A percentile compares a stretch with the other conserved stretches of the same genome.
phyloP scores from a whole-genome alignment of 2,113 vertebrate species.

The Montifringilla adamsi region DNA sequence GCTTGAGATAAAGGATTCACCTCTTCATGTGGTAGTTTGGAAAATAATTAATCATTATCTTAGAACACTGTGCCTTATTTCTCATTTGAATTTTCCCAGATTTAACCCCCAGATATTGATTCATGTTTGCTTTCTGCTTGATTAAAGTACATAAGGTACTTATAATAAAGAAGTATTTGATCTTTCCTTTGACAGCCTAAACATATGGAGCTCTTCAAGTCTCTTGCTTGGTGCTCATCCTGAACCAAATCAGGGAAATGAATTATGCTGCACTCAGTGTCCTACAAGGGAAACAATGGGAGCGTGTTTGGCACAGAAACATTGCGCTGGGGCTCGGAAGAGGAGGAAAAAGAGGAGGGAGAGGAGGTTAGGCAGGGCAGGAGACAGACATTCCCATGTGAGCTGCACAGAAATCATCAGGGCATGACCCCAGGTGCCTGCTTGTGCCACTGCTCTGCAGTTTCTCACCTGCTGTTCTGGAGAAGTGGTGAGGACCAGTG shows the following conservation, averaged over 20 bases:
- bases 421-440: neutral
- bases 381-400: neutral
- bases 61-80: neutral
- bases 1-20: neutral
- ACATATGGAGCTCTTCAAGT: constrained; percentile 23
- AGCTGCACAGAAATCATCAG: neutral
- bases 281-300: neutral
- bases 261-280: neutral
- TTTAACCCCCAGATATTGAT: constrained; percentile 10
- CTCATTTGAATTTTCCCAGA: constrained; percentile 13
- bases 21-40: neutral
- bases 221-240: neutral
- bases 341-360: neutral
- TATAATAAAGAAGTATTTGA: neutral
- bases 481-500: neutral
- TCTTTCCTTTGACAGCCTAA: constrained; percentile 21
- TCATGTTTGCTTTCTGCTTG: neutral
- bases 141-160: neutral
- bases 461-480: neutral
- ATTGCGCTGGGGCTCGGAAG: neutral
- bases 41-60: neutral
- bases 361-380: neutral
- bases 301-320: neutral
- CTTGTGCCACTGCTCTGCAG: neutral
- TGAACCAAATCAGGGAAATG: neutral